phyloP scores from a whole-genome alignment of 2,797 vertebrate genomes.

The Scleropages formosus region DNA sequence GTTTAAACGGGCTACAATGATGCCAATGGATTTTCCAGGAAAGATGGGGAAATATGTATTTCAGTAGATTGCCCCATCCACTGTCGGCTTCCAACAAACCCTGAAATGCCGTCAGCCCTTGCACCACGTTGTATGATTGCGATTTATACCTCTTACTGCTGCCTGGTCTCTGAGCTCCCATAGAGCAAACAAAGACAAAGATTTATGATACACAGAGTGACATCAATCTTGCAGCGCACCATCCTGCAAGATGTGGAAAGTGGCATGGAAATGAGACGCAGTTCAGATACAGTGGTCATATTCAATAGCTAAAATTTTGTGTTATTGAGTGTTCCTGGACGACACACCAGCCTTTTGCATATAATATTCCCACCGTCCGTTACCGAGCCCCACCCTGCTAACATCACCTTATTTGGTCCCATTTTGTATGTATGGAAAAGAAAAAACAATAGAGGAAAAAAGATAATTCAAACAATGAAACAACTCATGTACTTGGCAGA shows the following conservation, averaged over 20 bases:
- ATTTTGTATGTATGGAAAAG: not conserved
- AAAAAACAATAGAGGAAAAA: constrained; percentile 14
- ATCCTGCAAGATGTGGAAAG: not conserved
- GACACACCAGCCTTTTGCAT: not conserved
- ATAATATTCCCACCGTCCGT: constrained; percentile 7
- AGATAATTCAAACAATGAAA: constrained; percentile 5
- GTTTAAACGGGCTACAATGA: constrained; percentile 34
- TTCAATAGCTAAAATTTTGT: not conserved
- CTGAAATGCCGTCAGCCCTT: constrained; percentile 46
- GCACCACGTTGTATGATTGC: constrained; percentile 26
- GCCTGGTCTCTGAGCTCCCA: not conserved
- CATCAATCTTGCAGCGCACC: not conserved
- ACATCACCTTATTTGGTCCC: not conserved
- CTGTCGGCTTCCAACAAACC: constrained; percentile 40
- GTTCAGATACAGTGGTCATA: not conserved
- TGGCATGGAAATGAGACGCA: not conserved
- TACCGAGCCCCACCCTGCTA: not conserved
- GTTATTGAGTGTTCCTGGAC: not conserved
- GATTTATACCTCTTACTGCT: constrained; percentile 41
- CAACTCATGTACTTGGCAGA: constrained; percentile 2
- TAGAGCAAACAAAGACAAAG: constrained; percentile 20
- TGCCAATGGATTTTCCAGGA: constrained; percentile 43
- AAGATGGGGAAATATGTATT: constrained; percentile 33
- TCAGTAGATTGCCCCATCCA: constrained; percentile 42
- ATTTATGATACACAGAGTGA: constrained; percentile 29